Evolutionary conservation across 2,888 invertebrate genomes (phyloP).

Genomic region (Emmelina monodactyla): DNA sequence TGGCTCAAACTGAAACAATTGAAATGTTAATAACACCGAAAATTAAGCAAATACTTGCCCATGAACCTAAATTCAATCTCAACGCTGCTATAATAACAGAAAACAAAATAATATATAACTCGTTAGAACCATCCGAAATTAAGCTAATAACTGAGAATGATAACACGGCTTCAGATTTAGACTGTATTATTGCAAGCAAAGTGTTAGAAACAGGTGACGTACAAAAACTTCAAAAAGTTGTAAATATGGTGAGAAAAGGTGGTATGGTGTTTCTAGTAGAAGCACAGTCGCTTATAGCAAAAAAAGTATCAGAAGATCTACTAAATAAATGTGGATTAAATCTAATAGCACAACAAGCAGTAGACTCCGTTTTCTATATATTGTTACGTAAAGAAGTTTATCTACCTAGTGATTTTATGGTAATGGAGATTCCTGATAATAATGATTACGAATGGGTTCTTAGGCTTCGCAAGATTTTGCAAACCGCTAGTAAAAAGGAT

Average conservation of each 20-base stretch:
- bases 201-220: conserved; percentile 65
- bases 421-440: conserved; percentile 74
- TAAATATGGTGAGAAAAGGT: conserved; percentile 68
- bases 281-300: conserved; percentile 48
- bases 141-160: conserved; percentile 71
- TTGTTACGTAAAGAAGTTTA: conserved; percentile 68
- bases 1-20: conserved; percentile 66
- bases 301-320: conserved; percentile 33
- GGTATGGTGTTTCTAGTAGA: conserved; percentile 82
- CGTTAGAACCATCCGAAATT: conserved; percentile 68
- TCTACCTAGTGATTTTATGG: conserved; percentile 35
- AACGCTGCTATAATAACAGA: conserved; percentile 61
- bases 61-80: conserved; percentile 75
- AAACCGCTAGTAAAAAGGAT: conserved; percentile 64
- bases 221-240: conserved; percentile 62
- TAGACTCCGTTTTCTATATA: conserved; percentile 70
- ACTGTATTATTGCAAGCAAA: conserved; percentile 74
- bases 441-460: conserved; percentile 81
- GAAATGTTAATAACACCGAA: conserved; percentile 72
- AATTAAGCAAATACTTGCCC: conserved; percentile 70
- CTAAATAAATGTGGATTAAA: conserved; percentile 31
- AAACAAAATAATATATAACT: conserved; percentile 58
- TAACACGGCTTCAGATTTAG: conserved; percentile 69
- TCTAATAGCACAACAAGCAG: conserved; percentile 61
- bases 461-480: conserved; percentile 76